Percentiles rank a stretch among this genome's conserved stretches.
These are phyloP conservation scores for Anarhynchus alexandrinus DNA, from an alignment of 2,113 vertebrate species.

Conservation along the genomic window DNA sequence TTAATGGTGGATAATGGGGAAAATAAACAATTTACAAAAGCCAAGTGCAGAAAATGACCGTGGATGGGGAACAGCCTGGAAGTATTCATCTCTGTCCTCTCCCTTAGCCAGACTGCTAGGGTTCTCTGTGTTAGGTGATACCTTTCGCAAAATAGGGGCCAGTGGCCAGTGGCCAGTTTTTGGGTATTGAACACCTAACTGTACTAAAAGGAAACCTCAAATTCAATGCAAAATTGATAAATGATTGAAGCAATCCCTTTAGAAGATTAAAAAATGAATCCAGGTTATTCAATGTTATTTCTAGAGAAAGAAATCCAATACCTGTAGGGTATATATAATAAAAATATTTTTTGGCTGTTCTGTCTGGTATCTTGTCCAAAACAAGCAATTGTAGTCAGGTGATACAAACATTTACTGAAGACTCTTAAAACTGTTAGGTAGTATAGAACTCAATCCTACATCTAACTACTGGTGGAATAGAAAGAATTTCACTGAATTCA, in stretches of 20 bases:
- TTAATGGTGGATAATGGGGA: neutral
- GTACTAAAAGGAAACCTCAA: neutral
- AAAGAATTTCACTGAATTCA: neutral
- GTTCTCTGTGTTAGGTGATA: neutral
- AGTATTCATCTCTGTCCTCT: neutral
- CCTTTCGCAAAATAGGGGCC: neutral
- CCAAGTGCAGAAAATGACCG: neutral
- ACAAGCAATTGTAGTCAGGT: neutral
- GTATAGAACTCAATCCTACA: neutral
- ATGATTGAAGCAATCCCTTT: neutral
- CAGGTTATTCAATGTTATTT: neutral
- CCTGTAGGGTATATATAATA: neutral
- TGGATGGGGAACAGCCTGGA: neutral
- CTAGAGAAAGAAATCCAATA: neutral
- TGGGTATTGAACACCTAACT: neutral
- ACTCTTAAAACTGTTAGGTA: neutral
- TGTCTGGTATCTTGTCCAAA: neutral
- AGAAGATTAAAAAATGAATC: neutral
- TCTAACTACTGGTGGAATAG: neutral
- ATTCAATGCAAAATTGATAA: neutral
- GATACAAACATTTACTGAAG: neutral
- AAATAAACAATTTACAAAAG: neutral
- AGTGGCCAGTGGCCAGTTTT: neutral
- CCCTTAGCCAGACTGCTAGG: neutral
- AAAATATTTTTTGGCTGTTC: neutral